These are phyloP conservation scores for Acleris literana DNA, from an alignment of 2,888 invertebrate species.

Conservation along the genomic window DNA sequence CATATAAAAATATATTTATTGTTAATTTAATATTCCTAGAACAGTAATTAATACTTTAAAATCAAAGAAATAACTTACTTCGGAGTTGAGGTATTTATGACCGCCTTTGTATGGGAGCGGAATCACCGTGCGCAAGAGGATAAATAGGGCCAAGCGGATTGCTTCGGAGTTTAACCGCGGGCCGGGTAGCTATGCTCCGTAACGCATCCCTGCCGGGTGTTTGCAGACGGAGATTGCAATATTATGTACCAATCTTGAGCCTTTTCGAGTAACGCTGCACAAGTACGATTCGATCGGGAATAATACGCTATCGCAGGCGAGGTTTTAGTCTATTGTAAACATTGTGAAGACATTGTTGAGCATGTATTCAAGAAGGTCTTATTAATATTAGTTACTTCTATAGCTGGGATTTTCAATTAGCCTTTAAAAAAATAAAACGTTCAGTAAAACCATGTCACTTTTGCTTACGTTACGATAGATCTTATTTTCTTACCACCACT, in stretches of 20 bases:
- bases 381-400: not conserved
- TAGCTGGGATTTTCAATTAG: no score
- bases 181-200: constrained; percentile 37
- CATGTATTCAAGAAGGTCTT: not conserved
- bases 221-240: constrained; percentile 41
- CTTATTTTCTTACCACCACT: no score
- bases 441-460: no score
- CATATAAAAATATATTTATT: no score
- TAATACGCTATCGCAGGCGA: constrained; percentile 22
- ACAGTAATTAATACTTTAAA: no score
- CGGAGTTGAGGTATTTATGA: no score
- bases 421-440: no score
- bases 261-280: constrained; percentile 32
- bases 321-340: constrained; percentile 11
- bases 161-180: constrained; percentile 31
- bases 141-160: constrained; percentile 28
- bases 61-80: no score
- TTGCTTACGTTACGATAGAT: no score
- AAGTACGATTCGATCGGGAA: constrained; percentile 25
- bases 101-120: no score
- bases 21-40: no score
- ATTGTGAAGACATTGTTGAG: not conserved
- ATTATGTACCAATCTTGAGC: constrained; percentile 41
- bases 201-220: constrained; percentile 37
- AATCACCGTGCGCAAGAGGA: no score